Evolutionary conservation across 2,113 vertebrate species (phyloP), one percentile per base, ranked within the genome.

Genomic region (Zosterops lateralis): DNA sequence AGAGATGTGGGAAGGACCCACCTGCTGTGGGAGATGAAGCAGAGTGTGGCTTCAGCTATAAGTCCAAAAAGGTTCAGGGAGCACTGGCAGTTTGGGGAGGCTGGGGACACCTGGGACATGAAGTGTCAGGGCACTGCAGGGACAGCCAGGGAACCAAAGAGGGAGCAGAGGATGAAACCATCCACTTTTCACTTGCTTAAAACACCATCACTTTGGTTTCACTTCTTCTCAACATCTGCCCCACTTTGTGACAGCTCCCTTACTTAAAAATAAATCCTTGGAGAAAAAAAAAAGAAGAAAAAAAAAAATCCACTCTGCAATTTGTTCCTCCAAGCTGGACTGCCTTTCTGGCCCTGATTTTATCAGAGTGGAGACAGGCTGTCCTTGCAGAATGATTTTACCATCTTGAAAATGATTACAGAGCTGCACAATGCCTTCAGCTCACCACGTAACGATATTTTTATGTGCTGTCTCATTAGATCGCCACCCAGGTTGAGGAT

Each of bases 381-480:
- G 96, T 95, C 97, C 96, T 96, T 94, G 96, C 87, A 94, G 92
- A 94, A 93, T 92, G 92, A 96, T 96, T 94, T 96, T 95, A 94
- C 93, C 96, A 90, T 95, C 86, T 91, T 90, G 92, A 91, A 95
- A 96, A 94, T 93, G 87, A 95, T 96, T 96, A 92, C 83, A 89
- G 90, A 90, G 74, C 84, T 80, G 87, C 85, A 94, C 91, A 96
- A 92, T 90, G 94, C 87, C 89, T 96, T 93, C 75, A 87, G 90
- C 93, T 95, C 61, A 5, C 78, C 85, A 48, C 44, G 84, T 75
- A 94, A 89, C 11, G n/a, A 88, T 93, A 81, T 95, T 95, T 95
- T 89, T 89, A 93, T 92, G 64, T 10, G 40, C 82, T 93, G 79
- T 84, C 94, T 96, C 74, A 53, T 96, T 96, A 92, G 92, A 94